Conservation (phyloP, 2,888 invertebrate species). For the Hipparchia semele region DNA sequence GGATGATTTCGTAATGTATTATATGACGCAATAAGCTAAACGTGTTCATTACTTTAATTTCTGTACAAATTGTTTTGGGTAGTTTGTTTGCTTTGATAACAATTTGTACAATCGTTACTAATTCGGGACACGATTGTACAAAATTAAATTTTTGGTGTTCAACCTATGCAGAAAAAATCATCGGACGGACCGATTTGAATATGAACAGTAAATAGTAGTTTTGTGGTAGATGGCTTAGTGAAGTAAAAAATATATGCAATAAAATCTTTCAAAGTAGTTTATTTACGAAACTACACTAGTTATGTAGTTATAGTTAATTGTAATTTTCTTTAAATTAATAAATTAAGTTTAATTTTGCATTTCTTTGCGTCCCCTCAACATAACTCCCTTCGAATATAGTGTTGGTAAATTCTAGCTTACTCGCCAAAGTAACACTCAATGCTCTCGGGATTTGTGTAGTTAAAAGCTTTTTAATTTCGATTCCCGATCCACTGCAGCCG, state of each 20-base stretch:
- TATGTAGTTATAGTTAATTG: too few species aligned
- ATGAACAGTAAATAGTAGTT: too few species aligned
- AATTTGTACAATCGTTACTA: not conserved
- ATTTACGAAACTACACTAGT: too few species aligned
- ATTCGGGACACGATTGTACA: not conserved
- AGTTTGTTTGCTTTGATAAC: conserved; percentile 36
- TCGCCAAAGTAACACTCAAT: not conserved
- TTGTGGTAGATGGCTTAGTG: too few species aligned
- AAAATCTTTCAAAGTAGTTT: too few species aligned
- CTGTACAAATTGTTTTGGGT: conserved; percentile 54
- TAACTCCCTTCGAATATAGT: too few species aligned
- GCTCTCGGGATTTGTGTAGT: not conserved
- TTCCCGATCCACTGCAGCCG: conserved; percentile 23
- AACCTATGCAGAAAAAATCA: not conserved
- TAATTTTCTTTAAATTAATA: too few species aligned
- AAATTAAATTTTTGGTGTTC: not conserved
- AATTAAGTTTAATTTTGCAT: too few species aligned
- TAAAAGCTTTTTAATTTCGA: conserved; percentile 27
- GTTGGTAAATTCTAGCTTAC: not conserved
- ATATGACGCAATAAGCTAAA: conserved; percentile 61
- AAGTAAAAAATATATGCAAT: too few species aligned
- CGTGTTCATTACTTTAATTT: conserved; percentile 59
- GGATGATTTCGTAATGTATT: conserved; percentile 70
- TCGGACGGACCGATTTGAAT: too few species aligned
- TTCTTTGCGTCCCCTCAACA: too few species aligned